Conservation (phyloP, 1,140 invertebrate genomes). For the Oppia nitens region DNA sequence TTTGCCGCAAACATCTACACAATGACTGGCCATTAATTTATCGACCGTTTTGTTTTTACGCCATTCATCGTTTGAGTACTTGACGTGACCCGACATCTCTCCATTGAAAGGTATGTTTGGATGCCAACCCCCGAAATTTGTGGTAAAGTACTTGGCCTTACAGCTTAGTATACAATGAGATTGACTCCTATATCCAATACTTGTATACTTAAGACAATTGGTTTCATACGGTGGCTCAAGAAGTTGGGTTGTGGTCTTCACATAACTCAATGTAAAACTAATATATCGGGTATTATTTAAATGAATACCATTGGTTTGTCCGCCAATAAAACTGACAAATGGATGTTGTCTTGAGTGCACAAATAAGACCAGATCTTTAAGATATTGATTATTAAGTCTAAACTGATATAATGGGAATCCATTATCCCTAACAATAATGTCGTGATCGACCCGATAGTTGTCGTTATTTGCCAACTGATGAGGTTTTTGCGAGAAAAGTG, state of each 20-base stretch:
- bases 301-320: conserved; percentile 11
- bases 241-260: conserved; percentile 6
- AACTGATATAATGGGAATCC: conserved; percentile 9
- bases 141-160: conserved; percentile 9
- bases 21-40: conserved; percentile 3
- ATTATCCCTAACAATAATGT: conserved; percentile 6
- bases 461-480: background rate
- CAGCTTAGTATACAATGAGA: conserved; percentile 7
- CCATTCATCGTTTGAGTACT: background rate
- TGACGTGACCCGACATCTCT: background rate
- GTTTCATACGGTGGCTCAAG: conserved; percentile 9
- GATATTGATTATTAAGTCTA: background rate
- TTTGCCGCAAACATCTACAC: conserved; percentile 2
- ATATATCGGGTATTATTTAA: conserved; percentile 7
- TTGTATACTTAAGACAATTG: conserved; percentile 5
- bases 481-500: background rate
- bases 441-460: conserved; percentile 6
- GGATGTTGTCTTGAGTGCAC: conserved; percentile 1
- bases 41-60: conserved; percentile 11
- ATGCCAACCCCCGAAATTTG: conserved; percentile 9
- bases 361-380: conserved; percentile 1
- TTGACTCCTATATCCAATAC: conserved; percentile 4
- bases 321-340: conserved; percentile 10
- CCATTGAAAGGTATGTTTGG: conserved; percentile 1
- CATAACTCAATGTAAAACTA: conserved; percentile 6